A percentile compares a stretch with the other conserved stretches of the same genome.
phyloP scores from a whole-genome alignment of 2,113 vertebrate species.

The Antennarius striatus region DNA sequence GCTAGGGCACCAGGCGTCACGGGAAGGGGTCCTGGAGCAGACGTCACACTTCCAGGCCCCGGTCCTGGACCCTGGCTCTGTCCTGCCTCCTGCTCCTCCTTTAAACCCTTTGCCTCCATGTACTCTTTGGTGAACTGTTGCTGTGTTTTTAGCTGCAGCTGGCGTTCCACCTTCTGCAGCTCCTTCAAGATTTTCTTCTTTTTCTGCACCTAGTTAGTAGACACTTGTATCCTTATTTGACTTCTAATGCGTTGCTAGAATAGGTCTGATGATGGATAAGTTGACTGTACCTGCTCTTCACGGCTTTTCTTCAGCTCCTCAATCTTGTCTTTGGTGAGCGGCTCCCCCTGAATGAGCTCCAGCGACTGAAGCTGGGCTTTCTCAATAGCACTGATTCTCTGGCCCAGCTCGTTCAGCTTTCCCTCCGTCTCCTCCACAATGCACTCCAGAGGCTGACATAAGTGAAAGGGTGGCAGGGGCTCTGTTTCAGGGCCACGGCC shows the following conservation, averaged over 20 bases:
- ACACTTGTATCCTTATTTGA: conserved; percentile 24
- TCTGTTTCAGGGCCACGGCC: conserved; percentile 84
- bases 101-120: conserved; percentile 97
- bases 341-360: conserved; percentile 99
- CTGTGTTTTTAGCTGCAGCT: conserved; percentile 99
- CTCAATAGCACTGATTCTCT: conserved; percentile 99
- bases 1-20: conserved; percentile 45
- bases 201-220: conserved; percentile 89
- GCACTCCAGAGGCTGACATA: conserved; percentile 98
- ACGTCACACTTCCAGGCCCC: conserved; percentile 66
- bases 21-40: conserved; percentile 42
- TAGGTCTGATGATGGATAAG: neutral
- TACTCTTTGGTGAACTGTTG: conserved; percentile 99
- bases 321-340: conserved; percentile 99
- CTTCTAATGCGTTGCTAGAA: neutral
- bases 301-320: conserved; percentile 99
- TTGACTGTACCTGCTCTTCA: conserved; percentile 88
- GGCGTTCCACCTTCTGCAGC: conserved; percentile 98
- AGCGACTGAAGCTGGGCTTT: conserved; percentile 98
- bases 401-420: conserved; percentile 98
- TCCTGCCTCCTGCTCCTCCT: conserved; percentile 81
- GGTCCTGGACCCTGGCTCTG: conserved; percentile 75
- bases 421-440: conserved; percentile 99
- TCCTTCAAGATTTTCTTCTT: conserved; percentile 99
- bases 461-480: conserved; percentile 94